Base-by-base conservation (phyloP, 2,888 invertebrate species). In the Chaetogeoica ovagalla region DNA sequence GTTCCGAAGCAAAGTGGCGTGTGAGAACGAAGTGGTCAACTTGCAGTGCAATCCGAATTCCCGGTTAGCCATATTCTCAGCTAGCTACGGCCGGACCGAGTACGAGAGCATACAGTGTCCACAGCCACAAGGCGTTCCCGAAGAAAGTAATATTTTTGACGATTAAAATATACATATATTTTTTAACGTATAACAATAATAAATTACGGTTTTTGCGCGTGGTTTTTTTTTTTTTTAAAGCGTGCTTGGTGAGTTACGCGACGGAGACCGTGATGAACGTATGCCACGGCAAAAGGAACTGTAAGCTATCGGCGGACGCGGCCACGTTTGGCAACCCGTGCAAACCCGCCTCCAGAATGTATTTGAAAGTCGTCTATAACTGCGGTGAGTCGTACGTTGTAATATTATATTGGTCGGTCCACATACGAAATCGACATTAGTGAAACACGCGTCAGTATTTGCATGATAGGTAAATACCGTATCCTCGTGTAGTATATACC, bases 1-100 rank as follows among this genome's bases (percentile, higher is more conserved):
- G 87, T 97, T 97, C 88, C 91, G 94, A 83, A 96, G 95, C 87
- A 94, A 95, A 89, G 92, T 95, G 85, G 95, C 95, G 83, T 98
- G 97, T 87, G 94, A 96, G 87, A 94, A 95, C 86, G 94, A 96
- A 85, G 91, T 93, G 84, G 91, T 97, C 85, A 92, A 93, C 86
- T 89, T 98, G 85, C 91, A 92, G 86, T 97, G 97, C 88, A 92
- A 93, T 87, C 93, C 93, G 71, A 93, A 94, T 86, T 92, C 93
- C 17, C 90, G 96, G 85, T 92, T 98, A 75, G 96, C 96, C 77
- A 92, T 98, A 85, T 96, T 94, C 88, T 95, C 95, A 65, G 96
- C 97, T 59, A 92, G 93, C 87, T 97, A 94, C 86, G 97, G 97
- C 9, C 90, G 96, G 83, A 94, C 94, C 0, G 93, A 93, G 85